phyloP scores from a whole-genome alignment of 2,113 vertebrate genomes.

The Nothobranchius furzeri region DNA sequence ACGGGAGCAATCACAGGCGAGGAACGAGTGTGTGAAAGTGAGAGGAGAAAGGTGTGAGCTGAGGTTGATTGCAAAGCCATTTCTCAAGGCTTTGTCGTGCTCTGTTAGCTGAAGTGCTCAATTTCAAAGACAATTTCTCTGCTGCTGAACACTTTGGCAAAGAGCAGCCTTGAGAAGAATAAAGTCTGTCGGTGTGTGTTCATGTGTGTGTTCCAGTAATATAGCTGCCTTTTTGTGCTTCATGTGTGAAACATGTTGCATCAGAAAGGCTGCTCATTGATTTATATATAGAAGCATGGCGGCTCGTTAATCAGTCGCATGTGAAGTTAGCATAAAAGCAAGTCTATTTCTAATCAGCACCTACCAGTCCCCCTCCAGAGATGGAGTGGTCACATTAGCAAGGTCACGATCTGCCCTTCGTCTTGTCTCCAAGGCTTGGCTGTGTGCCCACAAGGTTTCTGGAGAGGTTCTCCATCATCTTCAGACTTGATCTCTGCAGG shows the following conservation, averaged over 20 bases:
- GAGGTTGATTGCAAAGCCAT: constrained; percentile 62
- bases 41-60: constrained; percentile 51
- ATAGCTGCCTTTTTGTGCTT: background rate
- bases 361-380: constrained; percentile 30
- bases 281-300: background rate
- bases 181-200: constrained; percentile 9
- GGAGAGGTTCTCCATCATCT: constrained; percentile 37
- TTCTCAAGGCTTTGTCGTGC: constrained; percentile 60
- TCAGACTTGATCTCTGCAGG: constrained; percentile 13
- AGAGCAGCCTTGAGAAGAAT: constrained; percentile 30
- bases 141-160: constrained; percentile 50
- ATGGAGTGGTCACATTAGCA: constrained; percentile 44
- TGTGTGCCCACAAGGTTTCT: constrained; percentile 18
- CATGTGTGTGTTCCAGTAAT: constrained; percentile 6
- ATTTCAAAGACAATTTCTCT: constrained; percentile 67
- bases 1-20: constrained; percentile 14
- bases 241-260: background rate
- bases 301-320: constrained; percentile 20
- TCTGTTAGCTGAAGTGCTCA: constrained; percentile 60
- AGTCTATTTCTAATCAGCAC: constrained; percentile 35
- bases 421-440: constrained; percentile 27
- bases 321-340: constrained; percentile 16
- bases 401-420: constrained; percentile 42
- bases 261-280: background rate
- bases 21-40: constrained; percentile 17